phyloP scores from a whole-genome alignment of 2,888 invertebrate species.

The Bembecia ichneumoniformis region DNA sequence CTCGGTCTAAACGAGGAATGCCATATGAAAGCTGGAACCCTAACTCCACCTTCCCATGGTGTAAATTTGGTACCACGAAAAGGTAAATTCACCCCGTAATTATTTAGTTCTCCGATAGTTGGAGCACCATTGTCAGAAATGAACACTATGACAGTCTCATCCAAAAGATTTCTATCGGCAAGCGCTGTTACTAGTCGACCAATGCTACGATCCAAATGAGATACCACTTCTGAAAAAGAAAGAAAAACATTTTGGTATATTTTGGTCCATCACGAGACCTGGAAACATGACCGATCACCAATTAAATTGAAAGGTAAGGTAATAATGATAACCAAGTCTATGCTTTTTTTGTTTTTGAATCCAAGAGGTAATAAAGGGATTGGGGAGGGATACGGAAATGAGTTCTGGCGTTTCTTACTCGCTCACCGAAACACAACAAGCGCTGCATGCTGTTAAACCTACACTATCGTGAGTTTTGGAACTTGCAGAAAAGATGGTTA shows the following conservation, averaged over 20 bases:
- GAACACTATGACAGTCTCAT: constrained; percentile 89
- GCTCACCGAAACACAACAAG: background rate
- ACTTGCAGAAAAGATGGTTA: too few relatives aligned
- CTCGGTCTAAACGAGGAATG: constrained; percentile 72
- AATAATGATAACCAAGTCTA: too few relatives aligned
- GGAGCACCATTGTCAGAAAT: constrained; percentile 93
- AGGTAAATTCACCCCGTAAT: constrained; percentile 84
- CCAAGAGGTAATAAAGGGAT: background rate
- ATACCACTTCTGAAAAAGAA: constrained; percentile 73
- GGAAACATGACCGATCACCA: too few relatives aligned
- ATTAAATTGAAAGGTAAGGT: too few relatives aligned
- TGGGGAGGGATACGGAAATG: too few relatives aligned
- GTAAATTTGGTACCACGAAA: constrained; percentile 86
- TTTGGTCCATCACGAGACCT: too few relatives aligned
- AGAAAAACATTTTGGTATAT: background rate
- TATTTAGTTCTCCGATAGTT: constrained; percentile 79
- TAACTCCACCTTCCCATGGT: constrained; percentile 88
- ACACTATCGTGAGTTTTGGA: too few relatives aligned
- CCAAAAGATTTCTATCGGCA: constrained; percentile 76
- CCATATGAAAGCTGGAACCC: constrained; percentile 84
- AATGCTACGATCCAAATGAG: constrained; percentile 85
- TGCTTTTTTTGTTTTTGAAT: too few relatives aligned
- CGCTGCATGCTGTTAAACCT: too few relatives aligned
- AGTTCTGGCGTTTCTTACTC: background rate
- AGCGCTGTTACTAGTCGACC: constrained; percentile 82